Percentiles rank a stretch among this genome's conserved stretches.
These are phyloP conservation scores for Hirtodrosophila cameraria DNA, from an alignment of 2,888 invertebrate species.

Conservation along the genomic window DNA sequence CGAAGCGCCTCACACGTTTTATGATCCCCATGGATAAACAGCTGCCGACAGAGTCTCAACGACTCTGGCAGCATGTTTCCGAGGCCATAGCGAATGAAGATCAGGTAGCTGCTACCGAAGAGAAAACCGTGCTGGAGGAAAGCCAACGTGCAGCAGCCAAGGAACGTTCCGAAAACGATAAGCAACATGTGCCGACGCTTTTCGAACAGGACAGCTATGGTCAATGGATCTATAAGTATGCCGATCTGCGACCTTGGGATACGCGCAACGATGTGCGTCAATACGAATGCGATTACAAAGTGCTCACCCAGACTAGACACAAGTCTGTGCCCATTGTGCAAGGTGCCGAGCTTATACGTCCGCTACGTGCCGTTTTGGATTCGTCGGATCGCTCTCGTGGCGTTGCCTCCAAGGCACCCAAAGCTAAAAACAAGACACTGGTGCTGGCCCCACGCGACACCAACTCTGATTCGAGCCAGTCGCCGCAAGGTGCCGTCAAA, in stretches of 20 bases:
- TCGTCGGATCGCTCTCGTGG: slow-evolving; percentile 7
- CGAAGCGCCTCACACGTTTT: slow-evolving; percentile 90
- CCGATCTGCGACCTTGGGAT: slow-evolving; percentile 95
- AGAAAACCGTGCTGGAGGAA: slow-evolving; percentile 95
- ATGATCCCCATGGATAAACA: slow-evolving; percentile 92
- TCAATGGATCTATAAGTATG: slow-evolving; percentile 90
- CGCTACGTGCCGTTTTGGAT: slow-evolving; percentile 28
- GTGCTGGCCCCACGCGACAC: slow-evolving; percentile 83
- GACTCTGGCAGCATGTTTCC: slow-evolving; percentile 94
- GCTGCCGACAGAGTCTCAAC: slow-evolving; percentile 92
- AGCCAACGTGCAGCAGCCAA: slow-evolving; percentile 91
- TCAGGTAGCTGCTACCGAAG: slow-evolving; percentile 94
- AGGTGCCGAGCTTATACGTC: slow-evolving; percentile 24
- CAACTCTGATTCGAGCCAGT: slow-evolving; percentile 85
- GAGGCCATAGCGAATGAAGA: slow-evolving; percentile 93
- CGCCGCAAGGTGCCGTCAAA: slow-evolving; percentile 76
- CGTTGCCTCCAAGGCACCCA: slow-evolving; percentile 13
- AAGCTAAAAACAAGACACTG: slow-evolving; percentile 60
- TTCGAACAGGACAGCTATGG: slow-evolving; percentile 87
- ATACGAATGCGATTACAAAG: slow-evolving; percentile 92
- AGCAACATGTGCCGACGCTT: slow-evolving; percentile 90
- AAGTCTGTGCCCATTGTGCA: slow-evolving; percentile 87
- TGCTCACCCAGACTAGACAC: slow-evolving; percentile 91
- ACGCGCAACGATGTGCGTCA: slow-evolving; percentile 93
- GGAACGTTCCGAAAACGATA: slow-evolving; percentile 87